Evolutionary conservation across 1,140 invertebrate genomes (phyloP), one percentile per base, ranked within the genome.

Genomic region (Drosophila suzukii): DNA sequence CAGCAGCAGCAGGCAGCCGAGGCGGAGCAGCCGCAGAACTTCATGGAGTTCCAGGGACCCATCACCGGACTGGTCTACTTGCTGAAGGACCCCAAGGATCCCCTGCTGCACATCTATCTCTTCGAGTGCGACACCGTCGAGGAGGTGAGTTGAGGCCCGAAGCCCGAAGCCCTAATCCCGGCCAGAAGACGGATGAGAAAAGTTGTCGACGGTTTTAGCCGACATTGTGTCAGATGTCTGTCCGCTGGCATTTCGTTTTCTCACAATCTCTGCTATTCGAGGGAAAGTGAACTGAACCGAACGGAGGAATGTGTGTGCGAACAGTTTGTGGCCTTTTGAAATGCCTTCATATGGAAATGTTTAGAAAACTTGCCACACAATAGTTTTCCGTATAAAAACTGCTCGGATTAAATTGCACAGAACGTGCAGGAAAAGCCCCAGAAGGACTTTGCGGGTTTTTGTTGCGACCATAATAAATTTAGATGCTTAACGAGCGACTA

Each of bases 81-180:
- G 70, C 81, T 95, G 15, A 93, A 94, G 39, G 94, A 95, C 91
- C 93, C 94, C 67, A 93, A 93, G 71, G 94, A 95, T 75, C 93
- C 93, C 41, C 91, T 95, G 7, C 92, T 96, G 11, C 94, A 95
- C 77, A 95, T 95, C 78, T 95, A 95, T 91, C 93, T 96, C 13
- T 96, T 94, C 75, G 93, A 94, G 81, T 94, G 95, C 17, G 84
- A 93, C n/a, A 93, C 94, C 39, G 92, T 93, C 6, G 92, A 93
- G 62, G 94, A 95, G 92, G 95, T 95, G 92, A 95, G 94, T 93
- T 32, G 6, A 12, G 20, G 24, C 20, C 46, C 38, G 24, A 7
- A 8, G 15, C 15, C 44, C 17, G 11, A 30, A 15, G 30, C 34
- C 36, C 36, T 0, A 43, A 27, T 30, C 65, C 56, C 51, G 8